Percentiles rank a stretch among this genome's conserved stretches.
Conservation (phyloP, 2,113 vertebrate genomes). For the Choloepus hoffmanni region DNA sequence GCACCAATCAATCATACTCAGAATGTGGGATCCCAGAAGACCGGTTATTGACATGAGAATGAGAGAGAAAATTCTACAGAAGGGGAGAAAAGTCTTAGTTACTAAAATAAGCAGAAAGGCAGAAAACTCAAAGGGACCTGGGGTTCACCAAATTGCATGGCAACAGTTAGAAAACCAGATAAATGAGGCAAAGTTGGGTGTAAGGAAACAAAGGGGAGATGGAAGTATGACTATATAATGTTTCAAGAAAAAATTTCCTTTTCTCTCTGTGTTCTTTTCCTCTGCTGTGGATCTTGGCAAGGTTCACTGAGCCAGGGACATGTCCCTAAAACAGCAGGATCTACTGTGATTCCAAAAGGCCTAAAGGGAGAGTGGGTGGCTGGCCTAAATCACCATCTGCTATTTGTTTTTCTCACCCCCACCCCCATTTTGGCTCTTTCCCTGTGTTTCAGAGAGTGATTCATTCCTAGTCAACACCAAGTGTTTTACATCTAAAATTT, state of each 20-base stretch:
- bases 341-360: constrained; percentile 37
- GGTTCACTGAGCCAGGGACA: neutral
- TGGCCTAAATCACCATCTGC: constrained; percentile 50
- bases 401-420: constrained; percentile 32
- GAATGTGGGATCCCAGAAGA: neutral
- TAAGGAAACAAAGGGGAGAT: neutral
- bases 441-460: constrained; percentile 29
- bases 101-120: neutral
- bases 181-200: neutral
- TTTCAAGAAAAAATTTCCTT: neutral
- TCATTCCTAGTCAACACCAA: constrained; percentile 32
- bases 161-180: neutral
- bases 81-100: neutral
- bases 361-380: constrained; percentile 8
- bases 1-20: neutral
- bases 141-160: neutral
- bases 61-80: neutral
- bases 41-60: neutral
- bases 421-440: neutral
- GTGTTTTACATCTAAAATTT: neutral
- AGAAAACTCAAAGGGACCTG: neutral
- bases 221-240: neutral
- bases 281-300: neutral
- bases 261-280: neutral
- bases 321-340: neutral